Conservation (phyloP, 1,140 invertebrate species). For the Conus betulinus region DNA sequence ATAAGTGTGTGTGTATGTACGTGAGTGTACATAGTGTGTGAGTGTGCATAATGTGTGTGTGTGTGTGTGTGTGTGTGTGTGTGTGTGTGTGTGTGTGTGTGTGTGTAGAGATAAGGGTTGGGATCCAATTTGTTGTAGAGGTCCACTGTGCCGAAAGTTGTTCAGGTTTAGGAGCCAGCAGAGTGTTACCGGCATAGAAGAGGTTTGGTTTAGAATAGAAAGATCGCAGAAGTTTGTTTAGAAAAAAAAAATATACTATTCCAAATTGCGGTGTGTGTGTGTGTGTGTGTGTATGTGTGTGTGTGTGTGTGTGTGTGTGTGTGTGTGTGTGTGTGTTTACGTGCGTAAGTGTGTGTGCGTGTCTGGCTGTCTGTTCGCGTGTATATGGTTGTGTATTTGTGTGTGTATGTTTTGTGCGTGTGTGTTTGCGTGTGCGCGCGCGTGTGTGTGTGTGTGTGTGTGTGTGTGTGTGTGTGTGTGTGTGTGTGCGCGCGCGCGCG, state of each 20-base stretch:
- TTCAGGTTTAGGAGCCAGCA: no score
- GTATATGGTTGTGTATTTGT: background rate
- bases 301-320: background rate
- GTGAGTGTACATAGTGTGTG: background rate
- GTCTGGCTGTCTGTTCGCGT: background rate
- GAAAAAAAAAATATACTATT: no score
- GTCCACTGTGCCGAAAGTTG: no score
- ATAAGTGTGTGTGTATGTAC: background rate
- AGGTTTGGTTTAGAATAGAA: no score
- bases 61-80: background rate
- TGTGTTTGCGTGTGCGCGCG: background rate
- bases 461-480: conserved; percentile 10
- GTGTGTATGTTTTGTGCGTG: background rate
- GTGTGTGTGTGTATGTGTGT: no score
- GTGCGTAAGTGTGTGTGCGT: background rate
- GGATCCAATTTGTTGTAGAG: no score
- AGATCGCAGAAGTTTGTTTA: no score
- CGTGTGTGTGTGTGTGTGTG: conserved; percentile 4
- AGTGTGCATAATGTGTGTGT: background rate
- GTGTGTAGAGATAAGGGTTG: background rate
- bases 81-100: conserved; percentile 1
- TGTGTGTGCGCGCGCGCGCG: background rate
- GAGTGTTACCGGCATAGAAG: no score
- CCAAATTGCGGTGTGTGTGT: no score
- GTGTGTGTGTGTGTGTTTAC: background rate